Conservation (phyloP, 92 coral and sea anemone species). For the Heteractis magnifica region DNA sequence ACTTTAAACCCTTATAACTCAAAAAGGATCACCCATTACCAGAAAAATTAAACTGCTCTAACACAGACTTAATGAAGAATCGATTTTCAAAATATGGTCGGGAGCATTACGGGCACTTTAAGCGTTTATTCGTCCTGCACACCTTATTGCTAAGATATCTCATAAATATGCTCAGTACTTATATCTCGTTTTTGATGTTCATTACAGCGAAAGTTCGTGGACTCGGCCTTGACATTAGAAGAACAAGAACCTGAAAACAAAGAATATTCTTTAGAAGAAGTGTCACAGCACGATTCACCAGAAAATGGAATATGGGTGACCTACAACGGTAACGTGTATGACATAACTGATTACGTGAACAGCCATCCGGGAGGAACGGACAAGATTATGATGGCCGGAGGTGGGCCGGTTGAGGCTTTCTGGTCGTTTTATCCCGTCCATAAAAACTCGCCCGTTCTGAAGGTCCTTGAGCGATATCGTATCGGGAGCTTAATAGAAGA, state of each 20-base stretch:
- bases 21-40: no score
- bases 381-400: slow-evolving; percentile 65
- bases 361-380: slow-evolving; percentile 64
- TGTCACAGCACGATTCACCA: slow-evolving; percentile 45
- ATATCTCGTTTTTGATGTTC: no score
- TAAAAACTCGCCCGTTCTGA: slow-evolving; percentile 39
- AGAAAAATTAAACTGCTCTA: no score
- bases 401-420: slow-evolving; percentile 62
- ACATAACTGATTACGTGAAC: slow-evolving; percentile 62
- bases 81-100: no score
- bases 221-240: no score
- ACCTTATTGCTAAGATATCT: no score
- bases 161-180: no score
- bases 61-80: no score
- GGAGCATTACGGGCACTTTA: no score
- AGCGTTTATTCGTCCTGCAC: no score
- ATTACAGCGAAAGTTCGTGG: no score
- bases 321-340: slow-evolving; percentile 56
- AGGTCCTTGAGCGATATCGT: slow-evolving; percentile 52
- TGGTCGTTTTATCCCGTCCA: slow-evolving; percentile 66
- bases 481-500: slow-evolving; percentile 57
- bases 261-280: slow-evolving; percentile 33
- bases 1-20: no score
- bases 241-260: not conserved
- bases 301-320: slow-evolving; percentile 68